Conservation (phyloP, 2,797 vertebrate genomes). For the Enteromius fasciolatus region DNA sequence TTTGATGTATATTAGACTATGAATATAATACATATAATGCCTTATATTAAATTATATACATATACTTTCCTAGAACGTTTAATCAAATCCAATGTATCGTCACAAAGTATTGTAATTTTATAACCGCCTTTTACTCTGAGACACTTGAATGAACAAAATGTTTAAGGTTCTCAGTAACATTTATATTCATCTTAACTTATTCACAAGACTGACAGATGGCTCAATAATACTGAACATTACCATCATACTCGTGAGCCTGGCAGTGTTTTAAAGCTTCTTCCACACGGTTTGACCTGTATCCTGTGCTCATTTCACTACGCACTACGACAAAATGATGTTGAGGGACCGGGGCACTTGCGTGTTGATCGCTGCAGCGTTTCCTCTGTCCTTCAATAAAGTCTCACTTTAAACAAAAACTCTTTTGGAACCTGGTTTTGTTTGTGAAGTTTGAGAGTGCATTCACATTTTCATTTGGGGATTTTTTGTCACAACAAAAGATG, state of each 20-base stretch:
- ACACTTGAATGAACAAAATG: slow-evolving; percentile 27
- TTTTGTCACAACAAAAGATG: not conserved
- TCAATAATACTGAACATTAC: slow-evolving; percentile 30
- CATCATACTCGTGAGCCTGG: slow-evolving; percentile 41
- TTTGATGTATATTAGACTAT: slow-evolving; percentile 65
- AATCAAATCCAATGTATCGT: slow-evolving; percentile 52
- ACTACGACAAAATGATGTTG: slow-evolving; percentile 20
- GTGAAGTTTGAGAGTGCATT: not conserved
- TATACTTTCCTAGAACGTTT: slow-evolving; percentile 49
- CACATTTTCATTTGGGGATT: not conserved
- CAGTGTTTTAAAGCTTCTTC: slow-evolving; percentile 45
- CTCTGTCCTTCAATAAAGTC: slow-evolving; percentile 55
- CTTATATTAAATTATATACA: slow-evolving; percentile 68
- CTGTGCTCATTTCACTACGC: slow-evolving; percentile 44
- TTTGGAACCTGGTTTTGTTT: not conserved
- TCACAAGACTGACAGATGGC: slow-evolving; percentile 34
- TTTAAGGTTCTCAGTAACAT: slow-evolving; percentile 20
- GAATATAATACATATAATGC: slow-evolving; percentile 74
- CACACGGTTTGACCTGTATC: slow-evolving; percentile 48
- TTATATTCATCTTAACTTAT: slow-evolving; percentile 43
- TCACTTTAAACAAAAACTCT: slow-evolving; percentile 24
- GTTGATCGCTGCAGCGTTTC: slow-evolving; percentile 34
- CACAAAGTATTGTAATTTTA: slow-evolving; percentile 37
- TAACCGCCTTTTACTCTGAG: slow-evolving; percentile 32
- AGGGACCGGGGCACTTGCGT: slow-evolving; percentile 16